Evolutionary conservation across 2,888 invertebrate genomes (phyloP).

Genomic region (Heliconius hortense): DNA sequence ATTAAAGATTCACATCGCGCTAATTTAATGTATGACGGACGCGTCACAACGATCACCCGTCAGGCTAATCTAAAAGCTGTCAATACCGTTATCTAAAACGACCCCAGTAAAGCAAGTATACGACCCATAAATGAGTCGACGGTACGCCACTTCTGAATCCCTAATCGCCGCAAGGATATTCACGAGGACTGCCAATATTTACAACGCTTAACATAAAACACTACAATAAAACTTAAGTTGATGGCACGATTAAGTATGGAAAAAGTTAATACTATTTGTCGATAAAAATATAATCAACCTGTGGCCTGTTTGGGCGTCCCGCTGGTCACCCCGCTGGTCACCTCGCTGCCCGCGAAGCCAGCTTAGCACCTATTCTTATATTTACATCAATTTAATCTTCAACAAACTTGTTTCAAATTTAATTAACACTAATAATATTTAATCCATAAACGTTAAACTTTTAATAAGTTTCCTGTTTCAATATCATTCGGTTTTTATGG

Average conservation of each 20-base stretch:
- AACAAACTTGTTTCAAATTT: conserved; percentile 6
- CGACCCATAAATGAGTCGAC: conserved; percentile 71
- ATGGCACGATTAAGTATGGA: conserved; percentile 54
- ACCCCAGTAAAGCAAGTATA: conserved; percentile 69
- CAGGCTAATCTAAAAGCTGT: conserved; percentile 68
- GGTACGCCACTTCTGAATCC: conserved; percentile 58
- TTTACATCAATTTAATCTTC: conserved; percentile 10
- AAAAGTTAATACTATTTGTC: conserved; percentile 66
- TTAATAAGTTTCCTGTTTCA: conserved; percentile 19
- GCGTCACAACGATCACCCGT: conserved; percentile 52
- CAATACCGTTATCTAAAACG: conserved; percentile 71
- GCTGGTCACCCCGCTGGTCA: conserved; percentile 48
- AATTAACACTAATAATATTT: conserved; percentile 11
- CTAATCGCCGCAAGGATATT: conserved; percentile 60
- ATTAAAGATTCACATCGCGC: conserved; percentile 37
- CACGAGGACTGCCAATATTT: conserved; percentile 64
- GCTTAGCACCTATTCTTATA: conserved; percentile 17
- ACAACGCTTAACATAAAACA: conserved; percentile 63
- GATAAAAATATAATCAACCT: conserved; percentile 66
- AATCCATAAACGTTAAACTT: conserved; percentile 12
- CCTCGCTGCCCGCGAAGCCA: conserved; percentile 36
- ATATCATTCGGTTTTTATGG: conserved; percentile 12
- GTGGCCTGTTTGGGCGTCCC: conserved; percentile 53
- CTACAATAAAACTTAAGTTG: conserved; percentile 67
- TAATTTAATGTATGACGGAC: conserved; percentile 61